Conservation (phyloP, 2,888 invertebrate genomes). For the Xanthostigma xanthostigma region DNA sequence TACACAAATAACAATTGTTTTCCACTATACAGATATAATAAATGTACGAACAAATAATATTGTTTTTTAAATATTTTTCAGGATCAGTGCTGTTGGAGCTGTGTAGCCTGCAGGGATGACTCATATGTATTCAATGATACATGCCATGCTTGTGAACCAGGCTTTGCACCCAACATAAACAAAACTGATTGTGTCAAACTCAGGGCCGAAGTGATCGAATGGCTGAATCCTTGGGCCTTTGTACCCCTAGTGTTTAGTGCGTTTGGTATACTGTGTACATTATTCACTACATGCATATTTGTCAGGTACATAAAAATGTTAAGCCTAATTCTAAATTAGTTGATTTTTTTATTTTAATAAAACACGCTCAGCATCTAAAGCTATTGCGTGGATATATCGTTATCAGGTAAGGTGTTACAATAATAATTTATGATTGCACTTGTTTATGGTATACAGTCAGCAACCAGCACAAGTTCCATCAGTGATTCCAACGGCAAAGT, state of each 20-base stretch:
- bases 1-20: not conserved
- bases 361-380: no score
- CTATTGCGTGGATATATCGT: no score
- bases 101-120: conserved; percentile 47
- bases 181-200: conserved; percentile 39
- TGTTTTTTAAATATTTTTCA: conserved; percentile 16
- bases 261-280: conserved; percentile 42
- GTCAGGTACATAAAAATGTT: conserved; percentile 18
- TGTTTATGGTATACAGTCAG: no score
- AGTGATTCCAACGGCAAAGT: no score
- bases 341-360: no score
- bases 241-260: conserved; percentile 45
- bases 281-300: conserved; percentile 48
- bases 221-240: conserved; percentile 49
- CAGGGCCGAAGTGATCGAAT: conserved; percentile 40
- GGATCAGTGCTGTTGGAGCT: conserved; percentile 56
- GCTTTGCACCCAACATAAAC: conserved; percentile 33
- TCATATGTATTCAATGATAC: conserved; percentile 45
- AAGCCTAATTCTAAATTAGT: no score
- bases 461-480: no score
- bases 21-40: not conserved
- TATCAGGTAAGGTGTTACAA: no score
- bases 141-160: conserved; percentile 38
- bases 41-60: not conserved
- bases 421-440: no score